Evolutionary conservation across 2,888 invertebrate genomes (phyloP).

Genomic region (Calameuta idolon): DNA sequence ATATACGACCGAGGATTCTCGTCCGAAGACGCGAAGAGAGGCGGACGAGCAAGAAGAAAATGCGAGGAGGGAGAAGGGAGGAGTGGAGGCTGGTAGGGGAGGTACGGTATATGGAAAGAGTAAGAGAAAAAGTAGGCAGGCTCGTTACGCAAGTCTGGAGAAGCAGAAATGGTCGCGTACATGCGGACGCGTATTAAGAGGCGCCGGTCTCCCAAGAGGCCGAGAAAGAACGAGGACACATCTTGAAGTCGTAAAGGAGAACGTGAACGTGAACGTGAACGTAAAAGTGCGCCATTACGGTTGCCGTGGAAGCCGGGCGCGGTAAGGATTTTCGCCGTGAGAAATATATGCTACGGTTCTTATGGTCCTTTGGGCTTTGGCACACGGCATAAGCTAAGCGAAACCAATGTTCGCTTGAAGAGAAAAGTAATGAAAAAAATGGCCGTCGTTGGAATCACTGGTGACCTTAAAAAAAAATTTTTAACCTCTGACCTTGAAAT

Average conservation of each 20-base stretch:
- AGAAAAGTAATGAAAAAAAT: not conserved
- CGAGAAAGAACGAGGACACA: constrained; percentile 33
- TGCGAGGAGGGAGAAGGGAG: not conserved
- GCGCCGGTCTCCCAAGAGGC: constrained; percentile 21
- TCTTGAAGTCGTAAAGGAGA: constrained; percentile 36
- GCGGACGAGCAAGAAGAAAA: not conserved
- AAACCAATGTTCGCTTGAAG: not conserved
- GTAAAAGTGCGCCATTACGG: not conserved
- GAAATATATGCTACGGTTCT: not conserved
- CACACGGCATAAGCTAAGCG: not conserved
- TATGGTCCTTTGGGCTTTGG: not conserved
- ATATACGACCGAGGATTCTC: not conserved
- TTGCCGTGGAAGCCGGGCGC: not conserved
- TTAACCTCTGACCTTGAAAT: not conserved
- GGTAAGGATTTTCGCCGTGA: not conserved
- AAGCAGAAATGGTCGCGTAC: not conserved
- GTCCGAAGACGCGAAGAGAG: not conserved
- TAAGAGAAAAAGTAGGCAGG: not conserved
- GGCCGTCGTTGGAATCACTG: not conserved
- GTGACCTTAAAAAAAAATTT: not conserved
- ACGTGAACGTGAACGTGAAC: constrained; percentile 13
- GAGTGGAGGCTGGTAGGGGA: not conserved
- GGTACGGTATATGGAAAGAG: not conserved
- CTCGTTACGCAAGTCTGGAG: not conserved
- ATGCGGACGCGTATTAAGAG: constrained; percentile 3